Conservation (phyloP, 1,140 invertebrate species). For the Calephelis virginiensis region DNA sequence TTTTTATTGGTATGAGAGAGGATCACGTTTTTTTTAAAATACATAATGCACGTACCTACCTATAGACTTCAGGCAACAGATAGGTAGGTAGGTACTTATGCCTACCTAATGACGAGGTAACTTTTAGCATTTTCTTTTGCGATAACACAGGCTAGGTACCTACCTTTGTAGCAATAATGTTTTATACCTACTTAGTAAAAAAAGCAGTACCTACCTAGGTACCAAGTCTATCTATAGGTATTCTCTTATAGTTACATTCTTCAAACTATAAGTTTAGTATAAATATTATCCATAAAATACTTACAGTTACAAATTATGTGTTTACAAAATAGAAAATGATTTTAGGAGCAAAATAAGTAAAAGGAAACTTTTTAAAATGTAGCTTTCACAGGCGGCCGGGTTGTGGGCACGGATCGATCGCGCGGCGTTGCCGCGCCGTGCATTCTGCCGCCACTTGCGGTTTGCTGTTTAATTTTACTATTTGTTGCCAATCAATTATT, state of each 20-base stretch:
- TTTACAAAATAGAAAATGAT: neutral
- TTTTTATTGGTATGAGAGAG: no score
- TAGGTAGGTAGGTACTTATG: no score
- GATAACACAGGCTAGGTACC: no score
- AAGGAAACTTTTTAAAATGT: conserved; percentile 37
- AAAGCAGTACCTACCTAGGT: no score
- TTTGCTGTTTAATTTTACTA: conserved; percentile 62
- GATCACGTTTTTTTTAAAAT: no score
- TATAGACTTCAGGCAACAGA: no score
- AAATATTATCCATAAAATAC: conserved; percentile 12
- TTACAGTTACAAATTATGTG: neutral
- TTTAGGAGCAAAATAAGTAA: conserved; percentile 31
- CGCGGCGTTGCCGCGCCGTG: conserved; percentile 43
- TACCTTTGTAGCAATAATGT: no score
- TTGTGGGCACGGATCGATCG: conserved; percentile 35
- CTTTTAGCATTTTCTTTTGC: no score
- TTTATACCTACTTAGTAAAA: no score
- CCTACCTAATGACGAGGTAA: no score
- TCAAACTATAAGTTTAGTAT: neutral
- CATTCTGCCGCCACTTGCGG: conserved; percentile 27
- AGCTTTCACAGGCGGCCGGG: conserved; percentile 36
- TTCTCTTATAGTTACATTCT: neutral
- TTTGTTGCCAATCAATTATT: conserved; percentile 68
- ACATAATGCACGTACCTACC: no score
- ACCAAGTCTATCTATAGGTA: no score